Evolutionary conservation across 2,113 vertebrate genomes (phyloP), one percentile per base, ranked within the genome.

Genomic region (Lycaon pictus): DNA sequence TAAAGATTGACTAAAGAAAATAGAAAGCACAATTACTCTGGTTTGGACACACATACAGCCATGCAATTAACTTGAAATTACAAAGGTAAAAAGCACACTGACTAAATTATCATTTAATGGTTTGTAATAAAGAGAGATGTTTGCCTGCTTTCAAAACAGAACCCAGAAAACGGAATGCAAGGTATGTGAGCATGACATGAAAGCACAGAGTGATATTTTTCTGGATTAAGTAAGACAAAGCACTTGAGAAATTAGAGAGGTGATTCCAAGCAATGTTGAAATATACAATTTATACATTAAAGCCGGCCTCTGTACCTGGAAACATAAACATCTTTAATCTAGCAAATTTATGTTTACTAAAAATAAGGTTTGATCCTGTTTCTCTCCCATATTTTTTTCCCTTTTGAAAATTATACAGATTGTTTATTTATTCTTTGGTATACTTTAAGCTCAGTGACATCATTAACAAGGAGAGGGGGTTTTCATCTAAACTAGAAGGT

Each of bases 31-130:
- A 58, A 56, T 96, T 90, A 69, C 25, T 88, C 86, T 67, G 48
- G 32, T 51, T 97, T 92, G 76, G 56, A 62, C 53, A 95, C 93
- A 92, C 55, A 82, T 1, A 51, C 5, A 96, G 62, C 53, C 55
- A 35, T 58, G 20, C 76, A 85, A 96, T 97, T 96, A 95, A 56
- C 76, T 74, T 95, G 48, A 97, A 98, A 95, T 74, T 84, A 86
- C n/a, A 53, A 58, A 96, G 93, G 90, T 95, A 92, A 90, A 95
- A 89, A 88, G 74, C 76, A 97, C 29, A 82, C 55, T 32, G 43
- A 62, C 86, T 95, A 89, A 95, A 96, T 95, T 87, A 83, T 89
- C 53, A 76, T 92, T 95, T 92, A 96, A 90, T 96, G 65, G n/a
- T 79, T 90, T 93, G 20, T 69, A 56, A 90, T 81, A 80, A 93